Conservation (phyloP, 2,888 invertebrate species). For the Agrenia bidenticulata region DNA sequence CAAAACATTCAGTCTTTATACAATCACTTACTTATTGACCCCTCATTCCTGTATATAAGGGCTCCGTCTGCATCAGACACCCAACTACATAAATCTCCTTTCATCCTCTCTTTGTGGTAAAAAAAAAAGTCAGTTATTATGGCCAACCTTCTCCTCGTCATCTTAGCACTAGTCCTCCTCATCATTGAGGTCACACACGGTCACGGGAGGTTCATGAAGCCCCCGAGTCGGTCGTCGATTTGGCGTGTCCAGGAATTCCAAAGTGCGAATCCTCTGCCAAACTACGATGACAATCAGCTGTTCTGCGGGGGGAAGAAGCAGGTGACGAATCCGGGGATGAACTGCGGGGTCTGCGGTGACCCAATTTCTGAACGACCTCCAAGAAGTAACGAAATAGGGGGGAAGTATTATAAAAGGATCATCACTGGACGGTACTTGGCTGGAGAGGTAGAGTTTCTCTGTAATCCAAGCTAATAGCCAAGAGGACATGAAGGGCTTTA, state of each 20-base stretch:
- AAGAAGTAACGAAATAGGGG: conserved; percentile 26
- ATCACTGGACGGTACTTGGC: conserved; percentile 26
- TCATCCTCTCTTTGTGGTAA: background rate
- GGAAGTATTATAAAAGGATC: conserved; percentile 23
- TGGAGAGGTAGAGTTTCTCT: conserved; percentile 26
- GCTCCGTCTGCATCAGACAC: too few relatives aligned
- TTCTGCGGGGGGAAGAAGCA: conserved; percentile 61
- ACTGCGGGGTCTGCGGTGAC: conserved; percentile 29
- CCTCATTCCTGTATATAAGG: too few relatives aligned
- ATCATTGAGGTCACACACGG: conserved; percentile 13
- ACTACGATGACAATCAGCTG: conserved; percentile 61
- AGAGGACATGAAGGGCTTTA: too few relatives aligned
- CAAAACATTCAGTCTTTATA: too few relatives aligned
- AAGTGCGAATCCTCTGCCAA: conserved; percentile 54
- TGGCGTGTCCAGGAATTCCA: conserved; percentile 42
- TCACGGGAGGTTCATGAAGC: conserved; percentile 5
- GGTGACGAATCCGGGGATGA: conserved; percentile 17
- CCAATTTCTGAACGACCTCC: background rate
- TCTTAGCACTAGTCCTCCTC: too few relatives aligned
- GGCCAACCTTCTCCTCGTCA: too few relatives aligned
- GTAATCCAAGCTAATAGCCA: too few relatives aligned
- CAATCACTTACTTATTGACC: too few relatives aligned
- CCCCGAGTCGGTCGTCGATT: conserved; percentile 16
- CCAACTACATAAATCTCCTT: background rate
- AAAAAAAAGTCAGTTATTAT: too few relatives aligned